Base-by-base conservation (phyloP, 1,140 invertebrate species). In the Megalonaias nervosa region DNA sequence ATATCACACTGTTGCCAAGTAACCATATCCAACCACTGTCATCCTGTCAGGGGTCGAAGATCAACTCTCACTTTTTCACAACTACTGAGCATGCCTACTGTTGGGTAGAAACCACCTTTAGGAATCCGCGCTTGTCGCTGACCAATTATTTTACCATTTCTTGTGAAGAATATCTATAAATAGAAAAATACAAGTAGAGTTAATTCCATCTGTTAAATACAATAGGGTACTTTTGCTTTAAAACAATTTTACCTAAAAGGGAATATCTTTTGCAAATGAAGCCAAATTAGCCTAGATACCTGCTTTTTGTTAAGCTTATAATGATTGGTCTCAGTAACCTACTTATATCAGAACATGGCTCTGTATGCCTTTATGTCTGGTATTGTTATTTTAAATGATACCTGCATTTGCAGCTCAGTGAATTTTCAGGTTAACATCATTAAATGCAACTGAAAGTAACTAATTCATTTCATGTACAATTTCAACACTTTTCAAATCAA, bases 61-160 rank as follows among this genome's bases (percentile, higher is more conserved):
- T 93, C 92, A 38, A 93, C 93, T 62, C 88, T 82, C 6, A 93
- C 93, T 81, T 92, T 92, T 86, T 93, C 93, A 84, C 91, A 89
- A 77, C 88, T 89, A 86, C 93, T 93, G 66, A 93, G 82, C 93
- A 93, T 93, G 61, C 93, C 93, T 21, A 93, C 88, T 26, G 92
- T 93, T 11, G 93, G 93, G 81, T 91, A 93, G 85, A 93, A 93
- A 15, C 93, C 93, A 67, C 92, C 92, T 84, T 90, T 91, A n/a
- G 93, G 92, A 77, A 93, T 92, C 60, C 84, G 80, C 15, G 92
- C 89, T 80, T 92, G 90, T 76, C 92, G 91, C 23, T 91, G 88
- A 0, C 93, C 93, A 75, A 93, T 89, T 38, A 91, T 90, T 82
- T 91, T 92, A 2, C 93, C 92, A 90, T 93, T 93, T 77, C 92